These are phyloP conservation scores for Arothron firmamentum DNA, from an alignment of 2,113 vertebrate genomes.

Conservation along the genomic window DNA sequence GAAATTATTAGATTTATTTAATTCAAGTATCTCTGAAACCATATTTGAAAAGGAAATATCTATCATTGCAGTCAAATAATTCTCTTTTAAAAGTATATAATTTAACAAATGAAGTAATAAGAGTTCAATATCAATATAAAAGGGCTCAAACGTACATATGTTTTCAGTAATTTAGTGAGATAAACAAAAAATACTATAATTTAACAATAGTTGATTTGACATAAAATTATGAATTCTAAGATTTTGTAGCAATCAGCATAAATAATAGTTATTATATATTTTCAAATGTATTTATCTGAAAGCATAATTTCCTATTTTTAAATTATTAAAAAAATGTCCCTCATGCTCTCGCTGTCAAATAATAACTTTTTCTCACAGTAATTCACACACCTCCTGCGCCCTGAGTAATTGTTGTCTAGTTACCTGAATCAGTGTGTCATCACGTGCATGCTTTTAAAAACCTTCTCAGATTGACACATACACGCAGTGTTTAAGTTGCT, in stretches of 20 bases:
- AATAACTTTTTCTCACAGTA: not conserved
- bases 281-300: too few species aligned
- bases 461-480: slow-evolving; percentile 72
- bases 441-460: slow-evolving; percentile 77
- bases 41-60: too few species aligned
- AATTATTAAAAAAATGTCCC: slow-evolving; percentile 10
- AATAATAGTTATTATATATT: too few species aligned
- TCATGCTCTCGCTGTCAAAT: not conserved
- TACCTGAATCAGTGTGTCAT: slow-evolving; percentile 75
- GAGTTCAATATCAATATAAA: too few species aligned
- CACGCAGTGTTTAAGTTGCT: slow-evolving; percentile 38
- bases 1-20: not conserved
- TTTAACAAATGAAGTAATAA: not conserved
- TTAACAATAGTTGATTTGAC: not conserved
- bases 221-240: slow-evolving; percentile 3
- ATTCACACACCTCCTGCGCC: slow-evolving; percentile 38
- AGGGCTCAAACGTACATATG: not conserved
- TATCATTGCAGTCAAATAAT: not conserved
- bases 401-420: slow-evolving; percentile 68
- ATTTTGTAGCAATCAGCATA: not conserved
- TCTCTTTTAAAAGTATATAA: not conserved
- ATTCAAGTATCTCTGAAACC: not conserved
- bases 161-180: not conserved
- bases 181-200: not conserved
- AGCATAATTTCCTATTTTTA: not conserved